Evolutionary conservation across 2,113 vertebrate species (phyloP).

Genomic region (Piprites chloris): DNA sequence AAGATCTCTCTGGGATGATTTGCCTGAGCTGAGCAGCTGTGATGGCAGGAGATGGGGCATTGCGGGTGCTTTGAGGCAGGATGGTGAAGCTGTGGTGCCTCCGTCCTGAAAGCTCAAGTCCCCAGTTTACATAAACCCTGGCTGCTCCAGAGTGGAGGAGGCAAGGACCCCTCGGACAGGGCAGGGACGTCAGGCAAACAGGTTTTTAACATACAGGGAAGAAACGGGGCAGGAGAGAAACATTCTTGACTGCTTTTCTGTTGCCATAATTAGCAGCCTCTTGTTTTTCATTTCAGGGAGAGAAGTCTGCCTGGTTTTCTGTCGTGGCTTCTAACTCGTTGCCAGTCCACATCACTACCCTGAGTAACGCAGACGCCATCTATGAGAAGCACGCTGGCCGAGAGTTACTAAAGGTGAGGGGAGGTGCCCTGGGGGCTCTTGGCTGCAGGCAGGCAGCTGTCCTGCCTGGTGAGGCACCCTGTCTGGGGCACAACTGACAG

Average conservation of each 20-base stretch:
- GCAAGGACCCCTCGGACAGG: neutral
- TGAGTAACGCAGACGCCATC: conserved; percentile 77
- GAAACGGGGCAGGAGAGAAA: neutral
- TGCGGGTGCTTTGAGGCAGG: neutral
- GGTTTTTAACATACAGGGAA: neutral
- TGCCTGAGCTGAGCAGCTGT: neutral
- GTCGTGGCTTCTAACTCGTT: conserved; percentile 82
- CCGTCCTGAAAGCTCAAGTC: neutral
- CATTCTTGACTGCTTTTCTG: neutral
- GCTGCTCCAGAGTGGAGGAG: neutral
- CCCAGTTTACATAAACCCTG: neutral
- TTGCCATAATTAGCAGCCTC: neutral
- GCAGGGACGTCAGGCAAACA: neutral
- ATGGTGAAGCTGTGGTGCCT: neutral
- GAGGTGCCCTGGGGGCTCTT: neutral
- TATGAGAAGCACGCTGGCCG: conserved; percentile 83
- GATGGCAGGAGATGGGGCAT: neutral
- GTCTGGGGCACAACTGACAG: neutral
- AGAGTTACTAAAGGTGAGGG: conserved; percentile 81
- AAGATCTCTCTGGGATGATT: neutral
- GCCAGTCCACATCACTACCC: conserved; percentile 78
- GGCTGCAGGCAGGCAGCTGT: neutral
- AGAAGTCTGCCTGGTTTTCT: conserved; percentile 86
- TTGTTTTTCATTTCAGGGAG: conserved; percentile 74
- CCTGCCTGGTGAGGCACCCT: fast-evolving